These are phyloP conservation scores for Electrona antarctica DNA, from an alignment of 2,113 vertebrate species.

Conservation along the genomic window DNA sequence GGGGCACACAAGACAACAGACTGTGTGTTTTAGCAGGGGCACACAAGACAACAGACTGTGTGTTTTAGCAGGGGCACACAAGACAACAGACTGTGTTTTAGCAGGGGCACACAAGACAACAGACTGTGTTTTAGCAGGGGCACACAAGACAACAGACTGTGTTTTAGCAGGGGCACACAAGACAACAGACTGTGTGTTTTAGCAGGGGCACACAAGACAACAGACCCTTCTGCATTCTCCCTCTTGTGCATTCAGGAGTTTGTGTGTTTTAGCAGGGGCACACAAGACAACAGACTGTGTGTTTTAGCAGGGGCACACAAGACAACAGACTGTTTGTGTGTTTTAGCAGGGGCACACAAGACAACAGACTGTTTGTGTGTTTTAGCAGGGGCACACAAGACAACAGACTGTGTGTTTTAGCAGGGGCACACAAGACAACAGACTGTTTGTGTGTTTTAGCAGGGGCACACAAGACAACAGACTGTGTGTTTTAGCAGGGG, in stretches of 20 bases:
- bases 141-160: conserved; percentile 57
- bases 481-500: too few relatives aligned
- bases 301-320: too few relatives aligned
- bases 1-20: conserved; percentile 51
- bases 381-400: too few relatives aligned
- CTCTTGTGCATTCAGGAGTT: conserved; percentile 51
- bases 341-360: conserved; percentile 50
- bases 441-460: conserved; percentile 53
- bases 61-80: conserved; percentile 40
- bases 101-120: too few relatives aligned
- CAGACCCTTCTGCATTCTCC: conserved; percentile 48
- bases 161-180: too few relatives aligned
- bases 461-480: too few relatives aligned
- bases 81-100: conserved; percentile 58
- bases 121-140: too few relatives aligned
- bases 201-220: conserved; percentile 55
- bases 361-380: conserved; percentile 55
- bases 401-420: too few relatives aligned
- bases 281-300: too few relatives aligned
- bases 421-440: conserved; percentile 51
- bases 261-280: conserved; percentile 53
- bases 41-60: too few relatives aligned
- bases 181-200: too few relatives aligned
- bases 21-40: conserved; percentile 53
- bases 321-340: too few relatives aligned